These are phyloP conservation scores for Montipora foliosa DNA, from an alignment of 64 coral and sea anemone species.

Conservation along the genomic window DNA sequence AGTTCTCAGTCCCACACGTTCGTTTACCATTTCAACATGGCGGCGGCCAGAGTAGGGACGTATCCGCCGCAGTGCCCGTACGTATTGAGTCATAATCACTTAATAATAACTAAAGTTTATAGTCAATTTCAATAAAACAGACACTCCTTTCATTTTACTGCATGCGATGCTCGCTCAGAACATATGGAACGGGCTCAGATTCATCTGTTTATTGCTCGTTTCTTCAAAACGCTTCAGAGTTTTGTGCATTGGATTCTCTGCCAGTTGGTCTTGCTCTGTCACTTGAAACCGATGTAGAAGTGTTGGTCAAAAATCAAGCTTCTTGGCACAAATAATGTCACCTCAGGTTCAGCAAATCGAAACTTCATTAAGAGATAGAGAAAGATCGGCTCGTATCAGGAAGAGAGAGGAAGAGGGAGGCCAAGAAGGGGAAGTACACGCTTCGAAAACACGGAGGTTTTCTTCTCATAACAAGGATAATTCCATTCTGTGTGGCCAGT, in stretches of 20 bases:
- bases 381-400: not conserved
- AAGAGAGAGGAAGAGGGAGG: slow-evolving; percentile 36
- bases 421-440: too few species aligned
- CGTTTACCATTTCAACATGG: too few species aligned
- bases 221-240: slow-evolving; percentile 35
- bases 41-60: too few species aligned
- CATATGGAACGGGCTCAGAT: not conserved
- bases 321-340: slow-evolving; percentile 75
- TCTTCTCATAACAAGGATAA: too few species aligned
- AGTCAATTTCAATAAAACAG: too few species aligned
- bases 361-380: slow-evolving; percentile 43
- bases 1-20: too few species aligned
- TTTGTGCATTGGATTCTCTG: not conserved
- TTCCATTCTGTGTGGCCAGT: too few species aligned
- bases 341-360: slow-evolving; percentile 50
- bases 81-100: too few species aligned
- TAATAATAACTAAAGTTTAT: too few species aligned
- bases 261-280: slow-evolving; percentile 15
- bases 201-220: slow-evolving; percentile 38
- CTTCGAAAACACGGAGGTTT: not conserved
- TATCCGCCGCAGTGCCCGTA: too few species aligned
- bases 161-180: slow-evolving; percentile 35
- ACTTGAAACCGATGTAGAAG: slow-evolving; percentile 26
- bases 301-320: slow-evolving; percentile 68
- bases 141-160: too few species aligned